Conservation (phyloP, 2,113 vertebrate species). For the Ochotona curzoniae region DNA sequence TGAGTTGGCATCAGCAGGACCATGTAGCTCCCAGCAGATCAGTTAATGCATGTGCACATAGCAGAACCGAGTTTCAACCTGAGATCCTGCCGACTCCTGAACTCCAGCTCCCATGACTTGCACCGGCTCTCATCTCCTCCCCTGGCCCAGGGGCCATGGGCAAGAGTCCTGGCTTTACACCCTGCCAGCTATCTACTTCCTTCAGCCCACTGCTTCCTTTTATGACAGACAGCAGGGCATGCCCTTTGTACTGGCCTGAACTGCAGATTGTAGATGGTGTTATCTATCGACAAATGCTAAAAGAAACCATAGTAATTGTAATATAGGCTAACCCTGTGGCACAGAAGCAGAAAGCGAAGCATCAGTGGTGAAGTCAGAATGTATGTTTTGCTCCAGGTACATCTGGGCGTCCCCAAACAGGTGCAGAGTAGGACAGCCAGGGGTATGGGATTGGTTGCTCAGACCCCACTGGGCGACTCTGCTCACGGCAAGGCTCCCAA, state of each 20-base stretch:
- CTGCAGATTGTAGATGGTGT: neutral
- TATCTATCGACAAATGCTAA: neutral
- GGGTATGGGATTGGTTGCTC: neutral
- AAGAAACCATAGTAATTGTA: neutral
- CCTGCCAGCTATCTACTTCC: neutral
- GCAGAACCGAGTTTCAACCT: too few species aligned
- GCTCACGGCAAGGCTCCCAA: neutral
- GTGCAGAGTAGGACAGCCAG: neutral
- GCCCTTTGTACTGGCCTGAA: neutral
- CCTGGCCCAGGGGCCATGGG: neutral
- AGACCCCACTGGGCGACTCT: neutral
- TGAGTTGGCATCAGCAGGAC: too few species aligned
- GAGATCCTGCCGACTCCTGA: too few species aligned
- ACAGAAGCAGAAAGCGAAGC: neutral
- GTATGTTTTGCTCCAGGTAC: neutral
- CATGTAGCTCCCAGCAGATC: too few species aligned
- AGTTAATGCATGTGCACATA: too few species aligned
- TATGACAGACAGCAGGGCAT: neutral
- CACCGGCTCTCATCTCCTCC: neutral
- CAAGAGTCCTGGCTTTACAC: neutral
- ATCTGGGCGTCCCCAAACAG: neutral
- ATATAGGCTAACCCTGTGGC: neutral
- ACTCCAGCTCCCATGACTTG: too few species aligned
- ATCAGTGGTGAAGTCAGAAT: neutral
- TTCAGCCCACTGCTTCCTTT: neutral